Evolutionary conservation across 1,140 invertebrate species (phyloP), one percentile per base, ranked within the genome.

Genomic region (Caenorhabditis tropicalis): DNA sequence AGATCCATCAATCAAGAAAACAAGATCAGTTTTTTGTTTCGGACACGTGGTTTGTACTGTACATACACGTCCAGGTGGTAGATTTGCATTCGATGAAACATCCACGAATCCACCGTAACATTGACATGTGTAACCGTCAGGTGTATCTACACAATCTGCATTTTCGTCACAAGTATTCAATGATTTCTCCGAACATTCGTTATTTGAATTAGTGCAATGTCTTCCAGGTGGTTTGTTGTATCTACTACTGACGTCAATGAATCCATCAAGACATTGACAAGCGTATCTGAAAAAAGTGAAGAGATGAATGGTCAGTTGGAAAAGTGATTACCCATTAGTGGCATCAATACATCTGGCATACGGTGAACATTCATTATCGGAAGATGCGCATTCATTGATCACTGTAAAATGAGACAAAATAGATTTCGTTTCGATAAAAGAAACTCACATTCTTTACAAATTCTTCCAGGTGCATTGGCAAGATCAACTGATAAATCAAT

Each of bases 51-150:
- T 90, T 46, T 86, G 87, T 16, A 91, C 87, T 19, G 90, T 91
- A 70, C 90, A 91, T 19, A 91, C 90, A 48, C 90, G 79, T 65
- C 90, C 90, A 48, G 90, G 90, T 29, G 90, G 89, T 10, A 91
- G 74, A 84, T 89, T 86, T 31, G 90, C 90, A 85, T 82, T 88
- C 21, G 87, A 87, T 9, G 90, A 91, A 31, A 91, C 89, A 82
- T 92, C 91, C n/a, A 88, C 83, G 83, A 86, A 92, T n/a, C 91
- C 92, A 65, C 87, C 83, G 31, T 91, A 88, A 86, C 92, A 92
- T 29, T 89, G 81, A 87, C 92, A 92, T 12, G 88, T 88, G 84
- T 88, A 92, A 10, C 88, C 79, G 21, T 91, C 91, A 21, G 88
- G 83, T 7, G 86, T 87, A 79, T 92, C 92, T n/a, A 90, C 86